Evolutionary conservation across 2,888 invertebrate genomes (phyloP).

Genomic region (Sphecodes monilicornis): DNA sequence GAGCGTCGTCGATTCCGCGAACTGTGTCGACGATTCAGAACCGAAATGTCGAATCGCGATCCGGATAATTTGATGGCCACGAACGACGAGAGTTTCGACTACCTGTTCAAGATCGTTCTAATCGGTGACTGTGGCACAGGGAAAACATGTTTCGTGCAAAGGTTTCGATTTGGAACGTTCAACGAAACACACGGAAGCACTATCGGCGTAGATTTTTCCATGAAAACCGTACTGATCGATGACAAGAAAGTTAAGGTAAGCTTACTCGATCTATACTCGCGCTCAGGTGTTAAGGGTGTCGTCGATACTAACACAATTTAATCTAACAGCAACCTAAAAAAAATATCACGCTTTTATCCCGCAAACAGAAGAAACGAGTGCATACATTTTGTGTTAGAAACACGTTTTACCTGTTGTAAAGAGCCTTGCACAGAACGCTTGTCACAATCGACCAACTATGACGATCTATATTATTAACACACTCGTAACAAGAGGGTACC

Average conservation of each 20-base stretch:
- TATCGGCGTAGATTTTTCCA: slow-evolving; percentile 99
- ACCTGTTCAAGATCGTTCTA: slow-evolving; percentile 97
- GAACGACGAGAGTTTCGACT: slow-evolving; percentile 94
- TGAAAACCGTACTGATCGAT: slow-evolving; percentile 98
- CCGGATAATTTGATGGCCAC: slow-evolving; percentile 91
- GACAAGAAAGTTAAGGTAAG: slow-evolving; percentile 97
- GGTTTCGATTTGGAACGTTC: slow-evolving; percentile 97
- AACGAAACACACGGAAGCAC: slow-evolving; percentile 98
- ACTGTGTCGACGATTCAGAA: slow-evolving; percentile 19
- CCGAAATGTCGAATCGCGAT: slow-evolving; percentile 90
- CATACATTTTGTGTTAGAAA: neutral
- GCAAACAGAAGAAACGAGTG: neutral
- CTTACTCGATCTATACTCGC: slow-evolving; percentile 7
- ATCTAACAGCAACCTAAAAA: slow-evolving; percentile 30
- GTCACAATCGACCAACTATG: neutral
- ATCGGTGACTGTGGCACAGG: slow-evolving; percentile 97
- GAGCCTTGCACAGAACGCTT: neutral
- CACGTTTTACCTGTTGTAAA: slow-evolving; percentile 14
- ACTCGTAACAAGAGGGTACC: neutral
- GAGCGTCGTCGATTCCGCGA: slow-evolving; percentile 29
- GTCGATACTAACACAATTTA: neutral
- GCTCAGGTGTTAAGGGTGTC: neutral
- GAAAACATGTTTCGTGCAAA: slow-evolving; percentile 97
- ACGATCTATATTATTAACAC: slow-evolving; percentile 2
- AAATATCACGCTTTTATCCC: slow-evolving; percentile 2